Base-by-base conservation (phyloP, 2,888 invertebrate genomes). In the Biston stratarius region DNA sequence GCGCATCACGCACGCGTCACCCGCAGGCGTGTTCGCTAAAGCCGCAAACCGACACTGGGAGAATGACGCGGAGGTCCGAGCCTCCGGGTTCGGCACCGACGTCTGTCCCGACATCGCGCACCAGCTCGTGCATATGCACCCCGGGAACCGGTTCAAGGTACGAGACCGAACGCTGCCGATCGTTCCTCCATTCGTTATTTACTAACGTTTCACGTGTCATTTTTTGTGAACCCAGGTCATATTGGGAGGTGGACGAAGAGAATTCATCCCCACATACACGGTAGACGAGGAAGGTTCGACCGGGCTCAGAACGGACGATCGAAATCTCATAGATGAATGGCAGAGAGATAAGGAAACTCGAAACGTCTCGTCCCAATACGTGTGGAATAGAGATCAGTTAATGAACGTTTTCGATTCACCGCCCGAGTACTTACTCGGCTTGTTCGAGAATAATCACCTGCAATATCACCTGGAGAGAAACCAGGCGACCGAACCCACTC, bases 1-100 rank as follows among this genome's bases (percentile, higher is more conserved):
- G 0, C 94, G 97, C 61, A 92, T 97, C 0, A 97, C 97, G 0
- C 96, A 97, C 84, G 97, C 97, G 0, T 96, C 96, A 5, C 97
- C 97, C 0, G 95, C 96, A 0, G 95, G 95, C 0, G 87, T 94
- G 0, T 97, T 95, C 81, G 96, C 97, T 0, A 95, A 96, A 78
- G 87, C 91, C 0, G 95, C 96, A 0, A 89, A 95, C 70, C 94
- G 97, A 0, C 85, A 95, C 72, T 97, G 96, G 95, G 97, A 97
- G 86, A 94, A 91, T 75, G 96, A 97, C 82, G 87, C 81, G 0
- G 92, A 94, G 40, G 90, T 96, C 5, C 67, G 78, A 0, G 73
- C 71, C 0, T 85, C 80, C 11, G 89, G 91, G 0, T 79, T 86
- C 47, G 92, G 86, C 94, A 0, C 81, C 78, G 34, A 15, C 77